A percentile compares a stretch with the other conserved stretches of the same genome.
These are phyloP conservation scores for Toxonevra muliebris DNA, from an alignment of 2,888 invertebrate species.

Conservation along the genomic window DNA sequence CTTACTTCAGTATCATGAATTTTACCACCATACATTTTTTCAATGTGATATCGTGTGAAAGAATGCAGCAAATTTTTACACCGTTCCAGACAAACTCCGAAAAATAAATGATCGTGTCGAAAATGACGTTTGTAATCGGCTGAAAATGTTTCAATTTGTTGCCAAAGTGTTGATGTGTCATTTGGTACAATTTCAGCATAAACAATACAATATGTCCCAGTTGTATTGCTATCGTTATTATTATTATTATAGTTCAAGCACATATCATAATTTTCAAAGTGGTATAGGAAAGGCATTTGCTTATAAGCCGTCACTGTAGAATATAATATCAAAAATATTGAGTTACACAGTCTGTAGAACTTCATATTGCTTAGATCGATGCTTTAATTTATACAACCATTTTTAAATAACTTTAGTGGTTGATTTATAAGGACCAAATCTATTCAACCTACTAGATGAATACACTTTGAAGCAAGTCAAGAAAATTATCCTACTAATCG, in stretches of 20 bases:
- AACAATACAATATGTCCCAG: constrained; percentile 50
- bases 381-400: too few relatives aligned
- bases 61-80: constrained; percentile 42
- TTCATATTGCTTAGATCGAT: too few relatives aligned
- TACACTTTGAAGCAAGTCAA: too few relatives aligned
- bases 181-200: constrained; percentile 55
- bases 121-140: constrained; percentile 48
- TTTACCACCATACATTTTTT: constrained; percentile 6
- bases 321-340: neutral
- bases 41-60: neutral
- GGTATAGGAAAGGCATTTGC: constrained; percentile 46
- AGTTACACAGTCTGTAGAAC: neutral
- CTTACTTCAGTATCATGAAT: constrained; percentile 34
- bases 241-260: constrained; percentile 55
- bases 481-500: too few relatives aligned
- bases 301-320: constrained; percentile 18
- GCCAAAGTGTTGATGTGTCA: constrained; percentile 50
- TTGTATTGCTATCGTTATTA: neutral
- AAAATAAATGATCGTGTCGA: constrained; percentile 53
- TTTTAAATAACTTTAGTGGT: too few relatives aligned
- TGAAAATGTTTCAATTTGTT: constrained; percentile 49
- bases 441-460: neutral
- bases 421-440: neutral
- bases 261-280: constrained; percentile 57
- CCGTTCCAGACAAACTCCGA: constrained; percentile 55